Percentiles rank a stretch among this genome's conserved stretches.
Evolutionary conservation across 2,797 vertebrate genomes (phyloP).

Genomic region (Melanitta fusca): DNA sequence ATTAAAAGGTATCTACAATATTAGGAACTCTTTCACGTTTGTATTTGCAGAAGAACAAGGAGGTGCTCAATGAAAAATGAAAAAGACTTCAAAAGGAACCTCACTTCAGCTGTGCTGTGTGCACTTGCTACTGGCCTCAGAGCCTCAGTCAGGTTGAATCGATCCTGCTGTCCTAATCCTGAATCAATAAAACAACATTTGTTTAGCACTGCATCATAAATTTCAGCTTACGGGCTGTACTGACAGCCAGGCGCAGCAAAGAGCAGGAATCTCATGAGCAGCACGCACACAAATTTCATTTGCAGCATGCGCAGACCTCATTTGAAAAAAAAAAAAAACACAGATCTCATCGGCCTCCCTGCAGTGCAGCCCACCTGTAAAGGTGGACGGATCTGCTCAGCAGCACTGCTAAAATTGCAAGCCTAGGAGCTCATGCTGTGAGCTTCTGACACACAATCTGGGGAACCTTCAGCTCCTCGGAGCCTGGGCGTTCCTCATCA

Average conservation of each 20-base stretch:
- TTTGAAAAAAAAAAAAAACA: not conserved
- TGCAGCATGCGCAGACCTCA: not conserved
- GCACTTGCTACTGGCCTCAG: not conserved
- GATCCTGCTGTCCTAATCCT: not conserved
- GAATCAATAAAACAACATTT: not conserved
- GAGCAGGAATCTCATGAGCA: not conserved
- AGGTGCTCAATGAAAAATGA: rapidly evolving
- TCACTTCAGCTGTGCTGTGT: not conserved
- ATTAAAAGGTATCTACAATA: not conserved
- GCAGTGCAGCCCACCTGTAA: not conserved
- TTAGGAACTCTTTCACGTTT: not conserved
- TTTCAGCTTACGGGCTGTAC: not conserved
- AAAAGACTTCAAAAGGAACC: not conserved
- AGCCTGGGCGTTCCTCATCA: not conserved
- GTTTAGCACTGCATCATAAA: not conserved
- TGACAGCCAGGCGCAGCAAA: rapidly evolving
- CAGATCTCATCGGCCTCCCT: not conserved
- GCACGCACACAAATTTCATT: not conserved
- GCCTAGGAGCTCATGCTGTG: rapidly evolving
- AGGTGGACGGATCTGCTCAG: not conserved
- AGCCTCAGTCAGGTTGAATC: not conserved
- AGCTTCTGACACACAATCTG: not conserved
- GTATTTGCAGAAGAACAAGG: not conserved
- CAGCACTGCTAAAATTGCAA: not conserved
- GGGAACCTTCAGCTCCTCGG: not conserved